Evolutionary conservation across 2,113 vertebrate genomes (phyloP), one percentile per base, ranked within the genome.

Genomic region (Ancistrus triradiatus): DNA sequence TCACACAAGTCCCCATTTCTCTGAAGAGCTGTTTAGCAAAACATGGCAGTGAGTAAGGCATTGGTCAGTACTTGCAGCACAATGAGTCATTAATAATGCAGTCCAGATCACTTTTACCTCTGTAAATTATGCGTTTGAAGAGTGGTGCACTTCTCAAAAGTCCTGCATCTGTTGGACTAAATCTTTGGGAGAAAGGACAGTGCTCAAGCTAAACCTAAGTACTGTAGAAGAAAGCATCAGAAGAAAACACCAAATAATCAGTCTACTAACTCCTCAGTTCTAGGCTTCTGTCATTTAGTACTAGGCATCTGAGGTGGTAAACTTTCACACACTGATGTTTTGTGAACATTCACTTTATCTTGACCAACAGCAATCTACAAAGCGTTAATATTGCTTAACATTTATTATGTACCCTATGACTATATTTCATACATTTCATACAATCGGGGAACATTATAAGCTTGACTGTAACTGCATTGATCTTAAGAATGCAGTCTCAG

Each of bases 31-130:
- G 80, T 84, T 87, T 83, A 75, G 83, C 74, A 80, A 80, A 85
- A 84, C 84, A 83, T 78, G 4, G 48, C 70, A 48, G 27, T 49
- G 58, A 80, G 72, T 69, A 44, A 62, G 72, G 58, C 79, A 81
- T 74, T 68, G 75, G 80, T 78, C 67, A 55, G 79, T 84, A 87
- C 87, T 82, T 80, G 83, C 74, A 75, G 81, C 80, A 74, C 81
- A 77, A 83, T 73, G 77, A 77, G 83, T 84, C 74, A 85, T 86
- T 79, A 85, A 86, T 87, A 86, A 88, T 89, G 78, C 78, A 86
- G 84, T 81, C 69, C 82, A 85, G 85, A 87, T 84, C 85, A 85
- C 85, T 86, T 85, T 80, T 80, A 87, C 82, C 72, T 84, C 80
- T 74, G 82, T 76, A 78, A 79, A 70, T 68, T 69, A 59, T 64